Evolutionary conservation across 2,888 invertebrate genomes (phyloP), one percentile per base, ranked within the genome.

Genomic region (Hirudinaria manillensis): DNA sequence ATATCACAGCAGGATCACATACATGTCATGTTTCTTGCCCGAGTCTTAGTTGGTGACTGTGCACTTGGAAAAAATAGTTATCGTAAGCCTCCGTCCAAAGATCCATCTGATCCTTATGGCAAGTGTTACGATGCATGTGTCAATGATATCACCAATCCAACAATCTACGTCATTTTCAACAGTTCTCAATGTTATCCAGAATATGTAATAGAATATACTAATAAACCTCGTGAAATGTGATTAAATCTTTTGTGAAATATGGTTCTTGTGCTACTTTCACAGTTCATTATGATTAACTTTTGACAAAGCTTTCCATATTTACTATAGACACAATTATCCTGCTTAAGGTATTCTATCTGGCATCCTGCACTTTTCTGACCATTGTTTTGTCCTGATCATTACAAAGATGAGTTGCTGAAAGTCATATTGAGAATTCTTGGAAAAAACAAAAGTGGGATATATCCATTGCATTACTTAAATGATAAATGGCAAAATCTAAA

Each of bases 131-230:
- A 84, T 77, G 82, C 83, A 0, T 83, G 83, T 79, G 84, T 84
- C 3, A 83, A 84, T 77, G 80, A 82, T 74, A 79, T 81, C 56
- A 78, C 77, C 38, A 78, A 80, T 65, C 83, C 84, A 0, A 80
- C 81, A 66, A 82, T 83, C 34, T 83, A 80, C 79, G 83, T 84
- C 36, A 81, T 84, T 74, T 84, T 84, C 80, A 83, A 84, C 77
- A 81, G 80, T 74, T 80, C 82, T 24, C 84, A 84, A 77, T 82
- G 83, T 19, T 83, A 83, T 75, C 84, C 84, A 0, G 83, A 83
- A 73, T 84, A 83, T 77, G 77, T 83, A 19, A 80, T 84, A 10
- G 82, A 83, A 70, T 84, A 84, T 72, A 74, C 76, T 10, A 78
- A 78, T 55, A 75, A 76, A 51, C 68, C 73, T 24, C 29, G 73